Conservation (phyloP, 2,797 vertebrate species). For the Acipenser oxyrinchus region DNA sequence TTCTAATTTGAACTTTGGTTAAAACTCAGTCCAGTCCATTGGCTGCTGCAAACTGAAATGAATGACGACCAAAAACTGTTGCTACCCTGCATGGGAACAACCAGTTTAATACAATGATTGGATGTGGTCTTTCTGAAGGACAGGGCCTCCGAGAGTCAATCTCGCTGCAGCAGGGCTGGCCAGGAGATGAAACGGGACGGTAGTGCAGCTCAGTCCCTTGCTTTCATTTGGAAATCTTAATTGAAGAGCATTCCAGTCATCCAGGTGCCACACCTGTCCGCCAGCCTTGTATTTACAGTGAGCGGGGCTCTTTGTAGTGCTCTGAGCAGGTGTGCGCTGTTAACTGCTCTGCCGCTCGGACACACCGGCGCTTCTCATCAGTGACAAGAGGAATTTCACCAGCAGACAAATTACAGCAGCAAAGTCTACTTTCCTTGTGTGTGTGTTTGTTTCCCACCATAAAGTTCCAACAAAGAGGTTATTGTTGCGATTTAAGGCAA, state of each 20-base stretch:
- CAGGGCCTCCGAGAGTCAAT: no score
- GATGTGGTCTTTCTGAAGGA: no score
- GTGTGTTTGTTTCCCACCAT: constrained; percentile 26
- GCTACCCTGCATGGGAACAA: no score
- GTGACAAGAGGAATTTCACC: constrained; percentile 26
- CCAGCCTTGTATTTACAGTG: constrained; percentile 57
- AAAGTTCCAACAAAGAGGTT: constrained; percentile 20
- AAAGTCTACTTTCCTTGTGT: constrained; percentile 18
- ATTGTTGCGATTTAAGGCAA: constrained; percentile 23
- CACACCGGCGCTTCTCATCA: constrained; percentile 18
- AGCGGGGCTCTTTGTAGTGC: constrained; percentile 33
- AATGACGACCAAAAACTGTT: no score
- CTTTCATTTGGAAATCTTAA: constrained; percentile 69
- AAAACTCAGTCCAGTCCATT: no score
- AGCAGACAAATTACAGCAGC: constrained; percentile 24
- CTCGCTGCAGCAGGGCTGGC: no score
- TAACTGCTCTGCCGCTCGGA: constrained; percentile 22
- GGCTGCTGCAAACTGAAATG: no score
- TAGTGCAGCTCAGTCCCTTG: no score
- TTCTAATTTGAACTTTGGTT: no score
- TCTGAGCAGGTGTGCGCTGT: constrained; percentile 31
- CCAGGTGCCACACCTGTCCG: constrained; percentile 42
- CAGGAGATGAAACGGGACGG: no score
- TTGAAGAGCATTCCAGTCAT: constrained; percentile 59
- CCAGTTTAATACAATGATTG: no score